phyloP scores from a whole-genome alignment of 2,113 vertebrate species.

The Tragelaphus imberbis region DNA sequence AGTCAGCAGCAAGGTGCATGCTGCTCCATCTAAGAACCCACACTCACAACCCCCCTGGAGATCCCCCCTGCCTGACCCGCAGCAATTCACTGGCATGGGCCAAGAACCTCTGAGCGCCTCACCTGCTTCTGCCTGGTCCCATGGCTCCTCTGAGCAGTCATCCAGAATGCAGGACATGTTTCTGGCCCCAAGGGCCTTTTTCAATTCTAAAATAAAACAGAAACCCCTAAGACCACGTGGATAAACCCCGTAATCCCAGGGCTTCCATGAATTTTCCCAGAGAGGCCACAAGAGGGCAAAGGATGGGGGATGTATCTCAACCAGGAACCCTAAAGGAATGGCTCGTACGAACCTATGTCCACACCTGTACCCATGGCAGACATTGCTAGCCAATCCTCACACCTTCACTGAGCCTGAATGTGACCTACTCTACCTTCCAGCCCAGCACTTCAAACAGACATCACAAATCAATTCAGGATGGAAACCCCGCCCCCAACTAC shows the following conservation, averaged over 20 bases:
- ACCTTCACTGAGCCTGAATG: neutral
- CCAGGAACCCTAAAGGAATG: neutral
- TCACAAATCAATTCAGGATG: neutral
- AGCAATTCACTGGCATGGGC: neutral
- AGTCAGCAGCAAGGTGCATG: neutral
- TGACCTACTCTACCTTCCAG: too few species aligned
- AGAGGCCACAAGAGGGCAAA: neutral
- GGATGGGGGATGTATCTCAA: neutral
- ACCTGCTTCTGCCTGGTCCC: slow-evolving; percentile 17
- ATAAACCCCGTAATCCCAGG: neutral
- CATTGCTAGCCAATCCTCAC: neutral
- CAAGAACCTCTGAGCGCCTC: neutral
- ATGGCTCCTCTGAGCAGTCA: neutral
- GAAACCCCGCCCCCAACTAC: neutral
- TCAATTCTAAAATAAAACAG: slow-evolving; percentile 47
- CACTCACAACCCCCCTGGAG: neutral
- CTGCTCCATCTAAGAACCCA: neutral
- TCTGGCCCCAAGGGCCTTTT: neutral
- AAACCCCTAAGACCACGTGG: neutral
- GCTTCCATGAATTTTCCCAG: neutral
- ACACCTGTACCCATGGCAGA: neutral
- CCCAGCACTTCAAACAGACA: neutral
- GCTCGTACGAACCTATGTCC: neutral
- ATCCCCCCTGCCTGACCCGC: too few species aligned
- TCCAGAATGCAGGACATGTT: neutral